Conservation (phyloP, 2,113 vertebrate genomes). For the Strix aluco region DNA sequence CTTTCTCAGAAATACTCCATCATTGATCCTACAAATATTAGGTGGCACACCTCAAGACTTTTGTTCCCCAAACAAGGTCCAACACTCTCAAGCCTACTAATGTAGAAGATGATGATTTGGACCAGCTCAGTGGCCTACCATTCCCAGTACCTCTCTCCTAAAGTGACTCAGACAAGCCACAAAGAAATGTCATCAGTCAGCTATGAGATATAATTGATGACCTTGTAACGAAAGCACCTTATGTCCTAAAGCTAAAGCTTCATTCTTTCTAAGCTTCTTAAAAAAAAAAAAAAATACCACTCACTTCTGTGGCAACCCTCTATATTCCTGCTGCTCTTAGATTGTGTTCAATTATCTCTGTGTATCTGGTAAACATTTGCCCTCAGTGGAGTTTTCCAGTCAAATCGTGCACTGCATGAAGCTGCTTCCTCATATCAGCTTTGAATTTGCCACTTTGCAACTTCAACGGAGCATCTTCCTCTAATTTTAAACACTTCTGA, state of each 20-base stretch:
- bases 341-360: background rate
- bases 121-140: background rate
- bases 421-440: background rate
- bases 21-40: background rate
- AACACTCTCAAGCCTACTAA: background rate
- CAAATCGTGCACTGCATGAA: background rate
- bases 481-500: background rate
- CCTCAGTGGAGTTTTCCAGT: background rate
- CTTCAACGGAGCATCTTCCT: background rate
- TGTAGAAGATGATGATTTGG: background rate
- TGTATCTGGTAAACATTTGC: background rate
- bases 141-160: background rate
- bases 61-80: background rate
- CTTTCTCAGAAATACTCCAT: background rate
- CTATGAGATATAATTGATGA: background rate
- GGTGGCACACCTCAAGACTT: background rate
- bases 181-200: background rate
- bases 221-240: accelerated
- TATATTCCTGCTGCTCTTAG: background rate
- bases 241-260: background rate
- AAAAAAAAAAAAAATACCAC: background rate
- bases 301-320: background rate
- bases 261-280: background rate
- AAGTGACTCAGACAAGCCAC: background rate
- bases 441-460: background rate